Evolutionary conservation across 2,888 invertebrate species (phyloP), one percentile per base, ranked within the genome.

Genomic region (Sisyra terminalis): DNA sequence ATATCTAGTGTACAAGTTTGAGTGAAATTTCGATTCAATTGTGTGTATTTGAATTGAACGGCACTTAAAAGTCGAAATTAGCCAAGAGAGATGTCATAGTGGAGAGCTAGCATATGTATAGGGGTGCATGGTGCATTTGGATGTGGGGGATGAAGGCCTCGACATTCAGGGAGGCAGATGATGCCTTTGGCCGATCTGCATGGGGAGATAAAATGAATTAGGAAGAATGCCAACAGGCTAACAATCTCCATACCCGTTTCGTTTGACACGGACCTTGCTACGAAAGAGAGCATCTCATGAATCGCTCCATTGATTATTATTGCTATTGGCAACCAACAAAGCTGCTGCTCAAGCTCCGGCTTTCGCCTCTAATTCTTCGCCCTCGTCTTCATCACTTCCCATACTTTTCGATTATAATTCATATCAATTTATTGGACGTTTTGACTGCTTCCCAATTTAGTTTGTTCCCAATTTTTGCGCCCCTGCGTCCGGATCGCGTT

Each of bases 211-310:
- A 39, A 39, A 39, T 39, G 48, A 48, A 49, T 52, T 53, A 52
- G 53, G 53, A 52, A 44, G 44, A 41, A 49, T 53, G 53, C 53
- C 54, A 53, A 45, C 48, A 45, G 40, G 24, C 24, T 24, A 24
- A 24, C 24, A 24, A 7, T 7, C 24, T 3, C 24, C 24, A 24
- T 24, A 24, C 24, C 24, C 24, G 24, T 24, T 24, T 24, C 24
- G 24, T 7, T 24, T 24, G 24, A 24, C 24, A 24, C 24, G 24
- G 24, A 24, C 24, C 7, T 24, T 24, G 24, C 24, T 24, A 3
- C 24, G 24, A 24, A 24, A 24, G 24, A 24, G 24, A 3, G 24
- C 24, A 24, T 24, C 11, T 14, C 35, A 42, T 36, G 46, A 48
- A 45, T 39, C 40, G 43, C 44, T 30, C 47, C 47, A 49, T 48